These are phyloP conservation scores for Microplitis demolitor DNA, from an alignment of 1,140 invertebrate genomes.

Conservation along the genomic window DNA sequence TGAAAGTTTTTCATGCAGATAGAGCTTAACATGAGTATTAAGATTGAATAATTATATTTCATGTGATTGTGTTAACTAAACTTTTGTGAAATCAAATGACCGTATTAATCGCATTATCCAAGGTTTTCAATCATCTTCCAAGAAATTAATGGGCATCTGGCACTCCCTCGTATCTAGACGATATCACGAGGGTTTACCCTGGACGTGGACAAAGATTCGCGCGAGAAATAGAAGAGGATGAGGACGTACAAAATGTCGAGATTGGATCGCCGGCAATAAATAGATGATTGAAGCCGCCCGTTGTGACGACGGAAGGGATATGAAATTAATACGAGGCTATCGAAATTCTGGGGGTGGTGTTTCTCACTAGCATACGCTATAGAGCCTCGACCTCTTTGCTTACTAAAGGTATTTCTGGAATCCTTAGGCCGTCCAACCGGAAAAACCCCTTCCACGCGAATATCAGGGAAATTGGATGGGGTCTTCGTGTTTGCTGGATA, in stretches of 20 bases:
- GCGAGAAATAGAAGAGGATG: neutral
- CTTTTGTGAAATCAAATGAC: neutral
- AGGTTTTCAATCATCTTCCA: conserved; percentile 43
- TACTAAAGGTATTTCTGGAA: conserved; percentile 52
- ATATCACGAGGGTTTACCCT: conserved; percentile 37
- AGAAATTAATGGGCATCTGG: conserved; percentile 44
- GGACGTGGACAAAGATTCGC: neutral
- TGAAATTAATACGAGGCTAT: conserved; percentile 55
- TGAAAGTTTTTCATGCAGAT: too few relatives aligned
- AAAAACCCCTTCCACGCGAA: conserved; percentile 55
- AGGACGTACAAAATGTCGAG: conserved; percentile 9
- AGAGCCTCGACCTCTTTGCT: conserved; percentile 37
- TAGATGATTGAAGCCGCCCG: conserved; percentile 47
- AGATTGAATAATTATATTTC: neutral
- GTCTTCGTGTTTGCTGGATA: conserved; percentile 36
- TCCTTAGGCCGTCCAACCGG: conserved; percentile 55
- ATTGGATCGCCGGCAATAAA: conserved; percentile 46
- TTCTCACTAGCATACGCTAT: conserved; percentile 23
- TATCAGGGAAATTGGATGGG: conserved; percentile 60
- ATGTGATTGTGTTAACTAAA: neutral
- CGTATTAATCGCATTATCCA: neutral
- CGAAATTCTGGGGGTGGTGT: conserved; percentile 25
- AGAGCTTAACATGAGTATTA: too few relatives aligned
- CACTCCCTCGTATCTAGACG: conserved; percentile 48
- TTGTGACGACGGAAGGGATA: conserved; percentile 48